Evolutionary conservation across 2,888 invertebrate species (phyloP).

Genomic region (Serrognathus titanus): DNA sequence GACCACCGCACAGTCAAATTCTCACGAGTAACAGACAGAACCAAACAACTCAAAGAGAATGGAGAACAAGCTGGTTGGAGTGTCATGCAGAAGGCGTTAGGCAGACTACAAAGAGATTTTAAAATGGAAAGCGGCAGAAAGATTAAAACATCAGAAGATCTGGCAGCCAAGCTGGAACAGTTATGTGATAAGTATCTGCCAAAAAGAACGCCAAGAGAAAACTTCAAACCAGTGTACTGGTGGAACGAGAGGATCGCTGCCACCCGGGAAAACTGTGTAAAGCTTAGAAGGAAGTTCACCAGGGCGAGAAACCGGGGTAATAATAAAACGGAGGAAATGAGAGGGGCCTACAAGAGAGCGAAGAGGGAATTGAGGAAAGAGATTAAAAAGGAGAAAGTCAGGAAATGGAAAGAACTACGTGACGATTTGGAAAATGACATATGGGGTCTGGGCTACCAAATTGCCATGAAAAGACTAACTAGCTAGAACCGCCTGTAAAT

Average conservation of each 20-base stretch:
- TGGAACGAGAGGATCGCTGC: background rate
- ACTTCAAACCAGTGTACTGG: background rate
- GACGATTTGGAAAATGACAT: constrained; percentile 7
- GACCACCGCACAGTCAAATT: too few species aligned
- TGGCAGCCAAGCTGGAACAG: background rate
- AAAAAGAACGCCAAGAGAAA: background rate
- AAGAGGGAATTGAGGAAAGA: background rate
- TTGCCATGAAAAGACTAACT: too few species aligned
- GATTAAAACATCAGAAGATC: background rate
- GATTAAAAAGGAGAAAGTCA: background rate
- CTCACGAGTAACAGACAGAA: too few species aligned
- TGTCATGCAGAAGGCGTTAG: too few species aligned
- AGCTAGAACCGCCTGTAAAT: too few species aligned
- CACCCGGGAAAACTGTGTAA: background rate
- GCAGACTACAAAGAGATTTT: too few species aligned
- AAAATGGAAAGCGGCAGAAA: too few species aligned
- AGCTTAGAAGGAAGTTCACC: background rate
- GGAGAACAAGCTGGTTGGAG: too few species aligned
- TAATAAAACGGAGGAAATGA: background rate
- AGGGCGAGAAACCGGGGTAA: background rate
- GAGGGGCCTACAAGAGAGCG: background rate
- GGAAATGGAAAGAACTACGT: constrained; percentile 2
- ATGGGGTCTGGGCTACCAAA: constrained; percentile 1
- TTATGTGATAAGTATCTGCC: background rate
- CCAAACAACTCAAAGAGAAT: too few species aligned